phyloP scores from a whole-genome alignment of 2,888 invertebrate species.

The Meteorus cinctellus region DNA sequence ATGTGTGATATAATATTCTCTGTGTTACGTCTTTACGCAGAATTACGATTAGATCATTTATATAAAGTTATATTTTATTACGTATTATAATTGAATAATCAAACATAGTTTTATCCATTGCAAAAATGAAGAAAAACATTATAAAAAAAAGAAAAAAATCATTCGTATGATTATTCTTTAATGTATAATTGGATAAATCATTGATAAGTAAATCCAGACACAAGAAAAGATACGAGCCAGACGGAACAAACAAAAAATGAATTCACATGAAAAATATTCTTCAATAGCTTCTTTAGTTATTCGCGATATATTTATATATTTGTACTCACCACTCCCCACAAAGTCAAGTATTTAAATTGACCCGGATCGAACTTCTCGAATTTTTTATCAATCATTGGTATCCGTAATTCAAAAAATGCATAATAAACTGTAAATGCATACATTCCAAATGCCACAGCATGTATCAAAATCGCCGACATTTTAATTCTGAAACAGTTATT shows the following conservation, averaged over 20 bases:
- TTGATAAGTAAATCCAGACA: neutral
- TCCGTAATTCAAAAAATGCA: constrained; percentile 49
- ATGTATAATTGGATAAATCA: constrained; percentile 8
- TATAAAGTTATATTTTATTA: neutral
- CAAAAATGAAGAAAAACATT: neutral
- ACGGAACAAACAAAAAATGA: no score
- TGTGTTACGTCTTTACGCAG: neutral
- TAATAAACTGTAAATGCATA: constrained; percentile 58
- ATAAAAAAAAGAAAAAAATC: neutral
- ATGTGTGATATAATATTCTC: neutral
- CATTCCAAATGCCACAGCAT: constrained; percentile 51
- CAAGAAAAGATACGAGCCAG: no score
- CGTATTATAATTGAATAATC: neutral
- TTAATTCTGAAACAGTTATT: constrained; percentile 40
- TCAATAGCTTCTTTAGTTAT: neutral
- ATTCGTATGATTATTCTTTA: neutral
- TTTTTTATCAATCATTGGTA: constrained; percentile 54
- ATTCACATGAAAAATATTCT: no score
- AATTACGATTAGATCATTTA: neutral
- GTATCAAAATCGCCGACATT: constrained; percentile 53
- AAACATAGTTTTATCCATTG: neutral
- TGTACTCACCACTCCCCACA: constrained; percentile 68
- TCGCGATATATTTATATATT: neutral
- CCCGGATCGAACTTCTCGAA: constrained; percentile 64
- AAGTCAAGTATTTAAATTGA: constrained; percentile 65